These are phyloP conservation scores for Ctenoplectra terminalis DNA, from an alignment of 1,140 invertebrate species.

Conservation along the genomic window DNA sequence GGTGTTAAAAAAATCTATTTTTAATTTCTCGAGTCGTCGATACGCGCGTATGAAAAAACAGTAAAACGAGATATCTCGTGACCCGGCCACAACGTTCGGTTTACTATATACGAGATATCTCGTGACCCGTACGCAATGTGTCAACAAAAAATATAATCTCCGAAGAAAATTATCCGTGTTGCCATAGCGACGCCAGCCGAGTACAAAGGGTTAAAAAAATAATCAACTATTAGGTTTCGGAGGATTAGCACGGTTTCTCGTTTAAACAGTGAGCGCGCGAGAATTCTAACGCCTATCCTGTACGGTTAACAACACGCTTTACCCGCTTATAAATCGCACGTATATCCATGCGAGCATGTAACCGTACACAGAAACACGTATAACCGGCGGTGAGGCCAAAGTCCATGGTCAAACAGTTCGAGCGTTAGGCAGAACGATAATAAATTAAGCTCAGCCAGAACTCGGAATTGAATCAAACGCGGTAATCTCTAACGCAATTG, in stretches of 20 bases:
- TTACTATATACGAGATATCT: too few relatives aligned
- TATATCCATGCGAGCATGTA: slow-evolving; percentile 19
- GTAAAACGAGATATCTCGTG: too few relatives aligned
- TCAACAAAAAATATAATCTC: too few relatives aligned
- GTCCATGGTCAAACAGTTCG: slow-evolving; percentile 54
- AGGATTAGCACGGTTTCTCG: slow-evolving; percentile 42
- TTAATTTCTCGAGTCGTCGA: too few relatives aligned
- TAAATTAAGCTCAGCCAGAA: slow-evolving; percentile 74
- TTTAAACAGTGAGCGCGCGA: too few relatives aligned
- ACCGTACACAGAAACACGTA: slow-evolving; percentile 22
- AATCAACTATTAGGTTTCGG: not conserved
- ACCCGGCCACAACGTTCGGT: too few relatives aligned
- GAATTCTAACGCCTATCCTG: slow-evolving; percentile 41
- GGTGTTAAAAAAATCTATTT: too few relatives aligned
- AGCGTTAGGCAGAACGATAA: slow-evolving; percentile 66
- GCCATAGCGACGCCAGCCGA: too few relatives aligned
- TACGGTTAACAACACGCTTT: slow-evolving; percentile 14
- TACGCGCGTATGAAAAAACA: too few relatives aligned
- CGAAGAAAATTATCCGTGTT: too few relatives aligned
- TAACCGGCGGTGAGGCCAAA: slow-evolving; percentile 49
- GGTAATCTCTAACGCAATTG: slow-evolving; percentile 73
- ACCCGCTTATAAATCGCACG: slow-evolving; percentile 33
- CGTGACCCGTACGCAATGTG: too few relatives aligned
- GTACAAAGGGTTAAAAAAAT: too few relatives aligned
- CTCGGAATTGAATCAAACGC: slow-evolving; percentile 75